A percentile compares a stretch with the other conserved stretches of the same genome.
These are phyloP conservation scores for Peromyscus polionotus DNA, from an alignment of 2,113 vertebrate species.

Conservation along the genomic window DNA sequence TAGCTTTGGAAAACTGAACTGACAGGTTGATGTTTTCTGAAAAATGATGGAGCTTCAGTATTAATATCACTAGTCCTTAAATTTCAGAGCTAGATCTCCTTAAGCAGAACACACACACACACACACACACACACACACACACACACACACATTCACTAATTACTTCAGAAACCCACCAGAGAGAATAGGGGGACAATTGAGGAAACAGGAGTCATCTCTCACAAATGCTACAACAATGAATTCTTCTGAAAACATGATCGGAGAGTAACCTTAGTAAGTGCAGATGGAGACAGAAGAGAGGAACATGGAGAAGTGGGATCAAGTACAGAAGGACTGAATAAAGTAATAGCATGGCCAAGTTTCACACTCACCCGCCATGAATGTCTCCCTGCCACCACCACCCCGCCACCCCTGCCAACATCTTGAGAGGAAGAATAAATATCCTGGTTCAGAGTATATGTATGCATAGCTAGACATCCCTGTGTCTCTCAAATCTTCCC, in stretches of 20 bases:
- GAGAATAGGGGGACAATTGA: not conserved
- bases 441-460: not conserved
- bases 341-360: not conserved
- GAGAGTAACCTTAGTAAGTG: not conserved
- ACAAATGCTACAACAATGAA: not conserved
- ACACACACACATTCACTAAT: not conserved
- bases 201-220: not conserved
- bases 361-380: not conserved
- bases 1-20: not conserved
- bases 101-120: no score
- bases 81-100: not conserved
- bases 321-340: not conserved
- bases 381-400: not conserved
- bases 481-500: not conserved
- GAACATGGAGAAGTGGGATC: not conserved
- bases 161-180: not conserved
- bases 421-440: not conserved
- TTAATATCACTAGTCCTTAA: not conserved
- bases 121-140: not conserved
- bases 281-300: not conserved
- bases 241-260: not conserved
- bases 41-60: not conserved
- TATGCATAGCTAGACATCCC: accelerated
- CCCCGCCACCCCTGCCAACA: no score
- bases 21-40: not conserved